phyloP scores from a whole-genome alignment of 2,888 invertebrate genomes.

The Erebia epiphron region DNA sequence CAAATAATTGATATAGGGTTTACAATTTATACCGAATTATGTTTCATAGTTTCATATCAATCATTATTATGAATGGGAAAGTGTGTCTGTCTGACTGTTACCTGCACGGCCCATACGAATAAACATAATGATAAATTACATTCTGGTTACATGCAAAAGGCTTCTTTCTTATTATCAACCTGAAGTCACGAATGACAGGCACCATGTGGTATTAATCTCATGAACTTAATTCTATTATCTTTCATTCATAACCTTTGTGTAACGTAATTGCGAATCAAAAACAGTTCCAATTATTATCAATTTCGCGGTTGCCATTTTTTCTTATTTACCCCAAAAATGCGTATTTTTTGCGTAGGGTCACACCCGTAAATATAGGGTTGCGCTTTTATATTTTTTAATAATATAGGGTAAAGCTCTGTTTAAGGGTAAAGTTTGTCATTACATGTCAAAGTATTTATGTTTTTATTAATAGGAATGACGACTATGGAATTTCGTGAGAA shows the following conservation, averaged over 20 bases:
- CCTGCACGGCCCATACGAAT: too few species aligned
- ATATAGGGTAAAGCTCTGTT: conserved; percentile 44
- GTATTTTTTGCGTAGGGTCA: conserved; percentile 13
- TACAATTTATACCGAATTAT: too few species aligned
- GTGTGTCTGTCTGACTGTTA: too few species aligned
- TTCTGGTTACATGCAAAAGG: too few species aligned
- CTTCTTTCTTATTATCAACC: too few species aligned
- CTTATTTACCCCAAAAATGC: conserved; percentile 48
- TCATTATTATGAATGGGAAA: too few species aligned
- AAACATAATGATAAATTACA: too few species aligned
- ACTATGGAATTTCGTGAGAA: conserved; percentile 65
- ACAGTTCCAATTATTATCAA: conserved; percentile 51
- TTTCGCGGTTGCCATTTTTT: conserved; percentile 62
- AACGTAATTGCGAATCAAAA: conserved; percentile 30
- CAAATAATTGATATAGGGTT: too few species aligned
- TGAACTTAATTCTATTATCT: too few species aligned
- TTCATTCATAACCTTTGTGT: not conserved
- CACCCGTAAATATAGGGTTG: conserved; percentile 38
- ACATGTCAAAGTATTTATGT: conserved; percentile 78
- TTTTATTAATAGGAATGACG: conserved; percentile 59
- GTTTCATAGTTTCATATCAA: too few species aligned
- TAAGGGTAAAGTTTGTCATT: conserved; percentile 66
- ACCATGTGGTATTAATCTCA: too few species aligned
- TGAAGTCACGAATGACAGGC: too few species aligned
- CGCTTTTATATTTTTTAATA: conserved; percentile 60